Evolutionary conservation across 2,888 invertebrate genomes (phyloP).

Genomic region (Dromius quadrimaculatus): DNA sequence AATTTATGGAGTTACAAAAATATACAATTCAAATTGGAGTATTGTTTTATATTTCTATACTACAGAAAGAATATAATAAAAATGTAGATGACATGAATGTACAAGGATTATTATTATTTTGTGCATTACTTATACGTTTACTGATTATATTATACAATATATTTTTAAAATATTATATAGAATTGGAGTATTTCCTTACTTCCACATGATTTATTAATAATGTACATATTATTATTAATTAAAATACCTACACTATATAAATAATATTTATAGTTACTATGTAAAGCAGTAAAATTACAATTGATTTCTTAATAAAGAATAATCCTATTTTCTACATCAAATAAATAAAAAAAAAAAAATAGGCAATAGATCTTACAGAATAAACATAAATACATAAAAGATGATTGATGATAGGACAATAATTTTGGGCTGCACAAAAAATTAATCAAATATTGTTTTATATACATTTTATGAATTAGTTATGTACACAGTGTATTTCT

Average conservation of each 20-base stretch:
- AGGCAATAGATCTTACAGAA: too few species aligned
- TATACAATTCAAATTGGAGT: too few species aligned
- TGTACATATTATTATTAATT: slow-evolving; percentile 36
- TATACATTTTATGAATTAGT: too few species aligned
- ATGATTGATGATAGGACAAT: too few species aligned
- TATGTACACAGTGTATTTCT: too few species aligned
- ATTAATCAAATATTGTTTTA: too few species aligned
- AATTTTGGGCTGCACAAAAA: too few species aligned
- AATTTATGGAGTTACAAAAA: too few species aligned
- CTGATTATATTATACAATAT: slow-evolving; percentile 46
- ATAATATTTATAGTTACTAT: slow-evolving; percentile 20
- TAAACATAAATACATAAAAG: too few species aligned
- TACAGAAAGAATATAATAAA: slow-evolving; percentile 49
- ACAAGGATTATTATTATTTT: slow-evolving; percentile 48
- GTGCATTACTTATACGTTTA: slow-evolving; percentile 47
- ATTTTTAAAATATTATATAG: slow-evolving; percentile 49
- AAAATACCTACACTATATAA: slow-evolving; percentile 21
- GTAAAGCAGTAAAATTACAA: not conserved
- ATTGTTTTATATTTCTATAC: slow-evolving; percentile 33
- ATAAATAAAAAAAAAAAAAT: too few species aligned
- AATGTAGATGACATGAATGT: slow-evolving; percentile 50
- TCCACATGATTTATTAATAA: slow-evolving; percentile 44
- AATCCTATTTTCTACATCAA: too few species aligned
- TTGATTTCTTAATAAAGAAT: not conserved
- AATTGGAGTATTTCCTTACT: slow-evolving; percentile 52